These are phyloP conservation scores for Sebastes schlegelii DNA, from an alignment of 2,113 vertebrate species.

Conservation along the genomic window DNA sequence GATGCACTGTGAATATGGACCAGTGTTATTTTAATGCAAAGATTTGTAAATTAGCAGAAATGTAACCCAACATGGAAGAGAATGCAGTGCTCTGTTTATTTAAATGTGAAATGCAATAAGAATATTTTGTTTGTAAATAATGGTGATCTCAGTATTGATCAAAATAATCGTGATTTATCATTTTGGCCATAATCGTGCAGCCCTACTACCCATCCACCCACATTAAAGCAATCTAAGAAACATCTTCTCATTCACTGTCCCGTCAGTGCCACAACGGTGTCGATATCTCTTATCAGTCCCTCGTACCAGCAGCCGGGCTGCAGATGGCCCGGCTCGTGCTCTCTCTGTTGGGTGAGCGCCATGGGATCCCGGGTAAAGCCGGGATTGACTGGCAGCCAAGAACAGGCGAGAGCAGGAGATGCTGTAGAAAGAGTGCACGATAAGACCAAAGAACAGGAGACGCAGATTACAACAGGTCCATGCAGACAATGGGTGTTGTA, in stretches of 20 bases:
- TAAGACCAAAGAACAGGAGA: neutral
- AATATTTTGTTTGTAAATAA: too few relatives aligned
- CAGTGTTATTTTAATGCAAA: too few relatives aligned
- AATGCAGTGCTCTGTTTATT: too few relatives aligned
- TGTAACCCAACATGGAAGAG: too few relatives aligned
- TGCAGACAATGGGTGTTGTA: constrained; percentile 1
- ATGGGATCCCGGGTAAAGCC: constrained; percentile 52
- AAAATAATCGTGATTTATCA: too few relatives aligned
- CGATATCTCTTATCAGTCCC: neutral
- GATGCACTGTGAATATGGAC: too few relatives aligned
- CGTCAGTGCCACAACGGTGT: neutral
- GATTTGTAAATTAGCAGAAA: too few relatives aligned
- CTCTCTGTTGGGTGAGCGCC: constrained; percentile 37
- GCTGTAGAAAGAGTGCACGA: constrained; percentile 13
- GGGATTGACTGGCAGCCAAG: constrained; percentile 71
- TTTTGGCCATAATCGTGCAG: too few relatives aligned
- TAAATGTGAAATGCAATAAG: too few relatives aligned
- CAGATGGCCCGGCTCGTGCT: constrained; percentile 35
- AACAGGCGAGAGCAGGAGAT: constrained; percentile 35
- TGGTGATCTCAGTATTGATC: too few relatives aligned
- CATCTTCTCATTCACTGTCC: neutral
- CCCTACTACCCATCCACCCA: neutral
- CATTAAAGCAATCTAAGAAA: neutral
- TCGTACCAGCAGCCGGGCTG: constrained; percentile 16
- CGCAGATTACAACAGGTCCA: neutral